Conservation (phyloP, 2,113 vertebrate species). For the Macrotis lagotis region DNA sequence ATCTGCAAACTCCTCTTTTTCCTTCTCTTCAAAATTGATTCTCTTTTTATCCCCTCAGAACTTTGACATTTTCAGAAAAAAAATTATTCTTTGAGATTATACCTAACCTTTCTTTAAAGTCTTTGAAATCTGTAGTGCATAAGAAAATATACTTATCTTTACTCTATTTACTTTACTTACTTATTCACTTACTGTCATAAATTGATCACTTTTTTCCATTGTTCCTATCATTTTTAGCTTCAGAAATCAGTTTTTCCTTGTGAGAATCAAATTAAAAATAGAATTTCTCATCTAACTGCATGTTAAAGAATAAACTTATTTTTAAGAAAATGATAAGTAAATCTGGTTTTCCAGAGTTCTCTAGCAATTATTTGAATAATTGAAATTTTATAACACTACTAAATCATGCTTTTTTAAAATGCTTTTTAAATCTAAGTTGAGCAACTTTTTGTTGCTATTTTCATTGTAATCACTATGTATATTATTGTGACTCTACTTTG, state of each 20-base stretch:
- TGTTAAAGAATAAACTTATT: not conserved
- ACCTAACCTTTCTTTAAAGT: not conserved
- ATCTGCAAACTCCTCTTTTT: not conserved
- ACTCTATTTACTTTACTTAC: not conserved
- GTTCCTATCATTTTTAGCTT: not conserved
- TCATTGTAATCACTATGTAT: not conserved
- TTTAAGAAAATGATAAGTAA: not conserved
- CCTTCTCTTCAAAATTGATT: not conserved
- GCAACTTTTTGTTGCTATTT: not conserved
- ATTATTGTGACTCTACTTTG: not conserved
- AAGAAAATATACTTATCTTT: no score
- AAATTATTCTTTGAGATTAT: not conserved
- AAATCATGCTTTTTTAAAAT: not conserved
- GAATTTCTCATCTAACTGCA: not conserved
- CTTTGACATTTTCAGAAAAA: not conserved
- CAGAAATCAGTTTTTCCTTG: not conserved
- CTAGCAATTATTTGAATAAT: not conserved
- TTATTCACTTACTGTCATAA: not conserved
- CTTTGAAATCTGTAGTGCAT: not conserved
- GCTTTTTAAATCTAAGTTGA: not conserved
- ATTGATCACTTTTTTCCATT: not conserved
- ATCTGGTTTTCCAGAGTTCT: not conserved
- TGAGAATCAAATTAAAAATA: not conserved
- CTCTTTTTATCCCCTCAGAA: not conserved
- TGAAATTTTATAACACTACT: not conserved